A percentile compares a stretch with the other conserved stretches of the same genome.
phyloP scores from a whole-genome alignment of 2,797 vertebrate genomes.

The Myotis pilosus region DNA sequence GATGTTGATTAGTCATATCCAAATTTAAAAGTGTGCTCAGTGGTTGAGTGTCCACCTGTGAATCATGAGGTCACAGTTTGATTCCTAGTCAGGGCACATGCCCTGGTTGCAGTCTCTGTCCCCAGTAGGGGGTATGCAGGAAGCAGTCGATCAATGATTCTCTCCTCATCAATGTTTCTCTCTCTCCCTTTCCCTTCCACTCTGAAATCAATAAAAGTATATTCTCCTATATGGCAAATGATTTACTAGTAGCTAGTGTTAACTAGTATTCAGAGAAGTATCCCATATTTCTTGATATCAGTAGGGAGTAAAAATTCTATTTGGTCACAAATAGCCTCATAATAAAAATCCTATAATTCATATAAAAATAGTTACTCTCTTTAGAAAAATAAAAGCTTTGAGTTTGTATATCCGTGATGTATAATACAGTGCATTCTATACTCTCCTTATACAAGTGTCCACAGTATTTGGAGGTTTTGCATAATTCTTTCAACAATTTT shows the following conservation, averaged over 20 bases:
- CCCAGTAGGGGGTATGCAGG: too few species aligned
- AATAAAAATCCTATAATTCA: neutral
- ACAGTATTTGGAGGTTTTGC: neutral
- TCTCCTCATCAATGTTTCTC: too few species aligned
- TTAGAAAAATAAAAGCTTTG: slow-evolving; percentile 2
- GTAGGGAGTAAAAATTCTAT: neutral
- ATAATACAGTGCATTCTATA: neutral
- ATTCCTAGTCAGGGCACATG: too few species aligned
- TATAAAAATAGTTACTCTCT: neutral
- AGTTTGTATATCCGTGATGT: neutral
- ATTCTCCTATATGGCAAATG: neutral
- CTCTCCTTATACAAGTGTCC: neutral
- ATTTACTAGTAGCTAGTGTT: neutral
- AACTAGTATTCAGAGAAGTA: neutral
- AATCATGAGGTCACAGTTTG: too few species aligned
- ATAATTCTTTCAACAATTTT: slow-evolving; percentile 4
- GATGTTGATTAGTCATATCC: neutral
- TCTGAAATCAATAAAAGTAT: too few species aligned
- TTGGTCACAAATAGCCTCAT: neutral
- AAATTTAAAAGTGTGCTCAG: neutral
- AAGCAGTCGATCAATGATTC: too few species aligned
- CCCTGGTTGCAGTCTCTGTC: too few species aligned
- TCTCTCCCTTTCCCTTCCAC: too few species aligned
- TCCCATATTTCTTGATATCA: neutral
- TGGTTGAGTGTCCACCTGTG: too few species aligned